Evolutionary conservation across 2,113 vertebrate genomes (phyloP).

Genomic region (Austrofundulus limnaeus): DNA sequence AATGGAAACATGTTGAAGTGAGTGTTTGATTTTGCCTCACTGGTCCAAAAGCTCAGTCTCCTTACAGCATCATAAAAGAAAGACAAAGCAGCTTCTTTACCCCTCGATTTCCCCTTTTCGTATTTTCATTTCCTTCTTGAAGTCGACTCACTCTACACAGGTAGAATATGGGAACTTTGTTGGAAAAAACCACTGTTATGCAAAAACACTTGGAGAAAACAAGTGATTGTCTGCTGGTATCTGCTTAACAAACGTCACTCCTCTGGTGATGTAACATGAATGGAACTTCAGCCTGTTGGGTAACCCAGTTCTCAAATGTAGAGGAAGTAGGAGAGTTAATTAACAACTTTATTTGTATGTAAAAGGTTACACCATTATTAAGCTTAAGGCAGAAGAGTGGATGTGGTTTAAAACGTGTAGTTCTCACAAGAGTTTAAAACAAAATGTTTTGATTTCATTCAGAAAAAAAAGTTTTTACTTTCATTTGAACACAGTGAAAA

Average conservation of each 20-base stretch:
- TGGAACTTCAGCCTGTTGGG: background rate
- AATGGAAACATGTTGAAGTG: too few species aligned
- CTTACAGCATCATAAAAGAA: too few species aligned
- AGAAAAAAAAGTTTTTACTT: too few species aligned
- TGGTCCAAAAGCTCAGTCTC: too few species aligned
- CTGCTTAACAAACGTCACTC: background rate
- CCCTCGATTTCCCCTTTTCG: background rate
- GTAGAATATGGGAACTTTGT: constrained; percentile 16
- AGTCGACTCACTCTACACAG: background rate
- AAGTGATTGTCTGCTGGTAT: background rate
- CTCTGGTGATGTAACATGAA: background rate
- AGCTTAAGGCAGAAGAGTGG: background rate
- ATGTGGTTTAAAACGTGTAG: background rate
- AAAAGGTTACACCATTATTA: background rate
- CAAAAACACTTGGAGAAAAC: background rate
- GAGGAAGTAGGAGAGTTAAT: constrained; percentile 13
- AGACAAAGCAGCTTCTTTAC: too few species aligned
- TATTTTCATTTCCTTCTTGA: constrained; percentile 3
- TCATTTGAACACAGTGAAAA: background rate
- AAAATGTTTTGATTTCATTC: background rate
- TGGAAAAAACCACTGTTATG: constrained; percentile 3
- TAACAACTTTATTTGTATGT: background rate
- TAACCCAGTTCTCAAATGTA: background rate
- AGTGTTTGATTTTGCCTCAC: too few species aligned
- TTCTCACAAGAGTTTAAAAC: background rate